Conservation (phyloP, 2,113 vertebrate species). For the Nasalis larvatus region DNA sequence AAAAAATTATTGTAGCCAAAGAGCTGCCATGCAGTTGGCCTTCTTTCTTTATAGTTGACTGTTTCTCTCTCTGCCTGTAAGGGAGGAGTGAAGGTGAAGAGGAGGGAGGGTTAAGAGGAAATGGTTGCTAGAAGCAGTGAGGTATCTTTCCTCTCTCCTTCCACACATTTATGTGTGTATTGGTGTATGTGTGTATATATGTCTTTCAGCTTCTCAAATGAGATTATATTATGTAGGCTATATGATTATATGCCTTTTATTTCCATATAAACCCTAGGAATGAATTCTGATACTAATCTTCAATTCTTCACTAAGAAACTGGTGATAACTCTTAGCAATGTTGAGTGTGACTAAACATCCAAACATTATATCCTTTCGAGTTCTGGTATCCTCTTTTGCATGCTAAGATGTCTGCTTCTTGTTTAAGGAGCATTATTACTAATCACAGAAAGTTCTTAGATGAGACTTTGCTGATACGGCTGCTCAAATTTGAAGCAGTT, state of each 20-base stretch:
- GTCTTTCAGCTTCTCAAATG: not conserved
- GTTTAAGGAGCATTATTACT: not conserved
- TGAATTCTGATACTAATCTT: not conserved
- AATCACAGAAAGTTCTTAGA: constrained; percentile 18
- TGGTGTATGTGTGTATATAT: not conserved
- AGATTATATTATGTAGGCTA: not conserved
- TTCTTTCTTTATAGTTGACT: not conserved
- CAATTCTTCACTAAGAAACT: not conserved
- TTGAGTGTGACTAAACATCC: not conserved
- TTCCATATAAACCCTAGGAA: not conserved
- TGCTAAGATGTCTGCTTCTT: not conserved
- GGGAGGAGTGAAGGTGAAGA: not conserved
- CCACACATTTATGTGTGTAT: not conserved
- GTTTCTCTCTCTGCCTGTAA: not conserved
- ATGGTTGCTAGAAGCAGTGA: not conserved
- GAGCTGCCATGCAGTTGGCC: not conserved
- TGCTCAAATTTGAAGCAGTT: not conserved
- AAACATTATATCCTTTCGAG: not conserved
- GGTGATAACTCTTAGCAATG: not conserved
- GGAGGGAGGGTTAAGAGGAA: not conserved
- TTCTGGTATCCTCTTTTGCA: not conserved
- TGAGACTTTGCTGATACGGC: not conserved
- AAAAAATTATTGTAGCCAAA: not conserved
- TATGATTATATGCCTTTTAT: not conserved
- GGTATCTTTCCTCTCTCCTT: not conserved